Evolutionary conservation across 2,113 vertebrate species (phyloP).

Genomic region (Oncorhynchus keta): DNA sequence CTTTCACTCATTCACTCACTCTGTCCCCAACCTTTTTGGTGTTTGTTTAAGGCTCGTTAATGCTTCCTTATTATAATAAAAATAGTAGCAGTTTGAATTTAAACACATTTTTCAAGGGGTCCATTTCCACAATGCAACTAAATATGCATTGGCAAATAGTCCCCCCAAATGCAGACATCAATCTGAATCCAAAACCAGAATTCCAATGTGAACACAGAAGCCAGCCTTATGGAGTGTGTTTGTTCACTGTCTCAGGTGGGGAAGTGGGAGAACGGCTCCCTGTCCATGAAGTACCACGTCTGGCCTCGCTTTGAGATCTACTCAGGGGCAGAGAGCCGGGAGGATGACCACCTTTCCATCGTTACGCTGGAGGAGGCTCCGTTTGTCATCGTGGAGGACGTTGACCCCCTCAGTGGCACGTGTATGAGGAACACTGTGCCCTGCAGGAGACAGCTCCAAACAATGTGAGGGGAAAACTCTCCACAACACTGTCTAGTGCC

Average conservation of each 20-base stretch:
- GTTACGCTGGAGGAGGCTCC: slow-evolving; percentile 97
- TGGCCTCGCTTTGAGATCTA: slow-evolving; percentile 94
- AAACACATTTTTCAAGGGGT: not conserved
- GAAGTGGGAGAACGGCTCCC: slow-evolving; percentile 94
- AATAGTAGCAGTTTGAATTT: not conserved
- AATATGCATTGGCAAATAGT: not conserved
- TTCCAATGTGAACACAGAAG: not conserved
- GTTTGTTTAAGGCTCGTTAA: not conserved
- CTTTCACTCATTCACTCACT: not conserved
- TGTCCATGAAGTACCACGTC: slow-evolving; percentile 97
- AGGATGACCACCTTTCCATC: slow-evolving; percentile 96
- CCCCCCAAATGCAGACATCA: not conserved
- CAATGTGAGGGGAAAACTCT: slow-evolving; percentile 45
- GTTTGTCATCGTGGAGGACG: slow-evolving; percentile 96
- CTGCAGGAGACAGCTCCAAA: slow-evolving; percentile 91
- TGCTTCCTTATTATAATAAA: no score
- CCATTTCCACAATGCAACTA: not conserved
- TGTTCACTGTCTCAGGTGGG: slow-evolving; percentile 80
- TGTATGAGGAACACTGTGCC: slow-evolving; percentile 99
- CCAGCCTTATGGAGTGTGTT: not conserved
- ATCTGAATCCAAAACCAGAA: not conserved
- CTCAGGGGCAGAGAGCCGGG: slow-evolving; percentile 85
- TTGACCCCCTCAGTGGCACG: slow-evolving; percentile 95
- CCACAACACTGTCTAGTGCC: no score
- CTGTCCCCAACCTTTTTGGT: not conserved